Conservation (phyloP, 2,113 vertebrate genomes). For the Steatornis caripensis region DNA sequence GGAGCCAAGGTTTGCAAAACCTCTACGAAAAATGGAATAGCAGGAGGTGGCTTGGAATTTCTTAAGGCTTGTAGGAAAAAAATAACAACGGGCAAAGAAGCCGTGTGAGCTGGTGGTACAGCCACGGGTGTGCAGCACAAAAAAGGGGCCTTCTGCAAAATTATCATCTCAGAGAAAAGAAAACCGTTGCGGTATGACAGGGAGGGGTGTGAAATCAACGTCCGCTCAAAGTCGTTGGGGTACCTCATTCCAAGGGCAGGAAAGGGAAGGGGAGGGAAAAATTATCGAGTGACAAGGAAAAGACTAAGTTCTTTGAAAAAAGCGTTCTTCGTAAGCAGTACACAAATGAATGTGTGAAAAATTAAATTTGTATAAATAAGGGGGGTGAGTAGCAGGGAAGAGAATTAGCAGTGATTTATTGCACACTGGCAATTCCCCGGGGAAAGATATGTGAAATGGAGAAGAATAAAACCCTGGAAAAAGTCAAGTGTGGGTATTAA, state of each 20-base stretch:
- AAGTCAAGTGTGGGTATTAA: conserved; percentile 45
- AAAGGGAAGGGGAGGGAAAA: neutral
- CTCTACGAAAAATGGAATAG: neutral
- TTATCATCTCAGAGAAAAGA: neutral
- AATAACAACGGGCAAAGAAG: neutral
- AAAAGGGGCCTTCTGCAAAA: neutral
- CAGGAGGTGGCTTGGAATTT: neutral
- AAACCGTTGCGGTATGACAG: neutral
- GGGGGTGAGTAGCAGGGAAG: conserved; percentile 27
- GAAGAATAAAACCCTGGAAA: conserved; percentile 31
- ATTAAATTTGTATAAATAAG: conserved; percentile 38
- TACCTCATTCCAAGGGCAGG: neutral
- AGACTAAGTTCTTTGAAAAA: neutral
- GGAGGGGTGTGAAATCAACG: neutral
- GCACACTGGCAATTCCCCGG: neutral
- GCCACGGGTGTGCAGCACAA: neutral
- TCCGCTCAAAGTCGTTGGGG: neutral
- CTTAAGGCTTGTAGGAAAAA: neutral
- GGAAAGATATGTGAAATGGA: conserved; percentile 17
- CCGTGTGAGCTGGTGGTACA: neutral
- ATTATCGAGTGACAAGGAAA: neutral
- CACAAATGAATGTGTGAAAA: conserved; percentile 30
- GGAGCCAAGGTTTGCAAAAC: neutral
- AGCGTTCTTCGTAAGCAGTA: neutral
- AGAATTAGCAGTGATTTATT: conserved; percentile 58